phyloP scores from a whole-genome alignment of 2,888 invertebrate species.

The Nesidiocoris tenuis region DNA sequence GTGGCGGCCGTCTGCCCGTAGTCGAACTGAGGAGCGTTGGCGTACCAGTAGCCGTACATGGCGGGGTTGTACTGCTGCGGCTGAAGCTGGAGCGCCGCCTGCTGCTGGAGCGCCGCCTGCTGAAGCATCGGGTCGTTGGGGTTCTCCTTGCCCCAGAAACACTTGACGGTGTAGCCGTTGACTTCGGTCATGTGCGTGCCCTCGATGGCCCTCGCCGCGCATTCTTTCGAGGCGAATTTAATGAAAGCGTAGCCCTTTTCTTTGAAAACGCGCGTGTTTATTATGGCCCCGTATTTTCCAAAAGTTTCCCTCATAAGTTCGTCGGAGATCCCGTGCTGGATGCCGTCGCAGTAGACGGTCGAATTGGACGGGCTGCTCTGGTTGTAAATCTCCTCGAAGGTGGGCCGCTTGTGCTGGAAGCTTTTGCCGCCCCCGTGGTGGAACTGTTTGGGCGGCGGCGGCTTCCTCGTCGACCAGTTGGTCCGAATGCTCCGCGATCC shows the following conservation, averaged over 20 bases:
- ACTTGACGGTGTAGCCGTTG: constrained; percentile 92
- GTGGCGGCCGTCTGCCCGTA: constrained; percentile 12
- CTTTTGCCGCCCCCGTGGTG: constrained; percentile 53
- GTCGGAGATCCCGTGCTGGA: constrained; percentile 89
- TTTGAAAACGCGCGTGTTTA: constrained; percentile 96
- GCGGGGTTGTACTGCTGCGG: constrained; percentile 69
- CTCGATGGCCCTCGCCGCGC: constrained; percentile 96
- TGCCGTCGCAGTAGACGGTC: constrained; percentile 97
- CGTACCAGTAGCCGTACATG: constrained; percentile 87
- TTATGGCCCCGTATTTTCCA: constrained; percentile 89
- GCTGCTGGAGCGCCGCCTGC: constrained; percentile 49
- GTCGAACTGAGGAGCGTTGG: constrained; percentile 65
- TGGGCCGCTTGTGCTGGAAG: constrained; percentile 59
- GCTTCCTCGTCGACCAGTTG: constrained; percentile 98
- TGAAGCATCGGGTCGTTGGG: constrained; percentile 38
- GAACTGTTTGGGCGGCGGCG: constrained; percentile 75
- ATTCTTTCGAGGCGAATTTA: constrained; percentile 94
- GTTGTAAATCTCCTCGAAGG: constrained; percentile 82
- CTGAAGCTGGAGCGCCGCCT: constrained; percentile 47
- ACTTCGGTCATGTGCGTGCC: constrained; percentile 94
- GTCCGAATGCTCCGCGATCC: constrained; percentile 97
- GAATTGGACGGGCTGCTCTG: constrained; percentile 98
- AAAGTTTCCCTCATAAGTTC: constrained; percentile 96
- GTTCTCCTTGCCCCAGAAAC: constrained; percentile 97
- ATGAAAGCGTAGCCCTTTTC: constrained; percentile 99